Evolutionary conservation across 2,113 vertebrate species (phyloP).

Genomic region (Gallinago paraguaiae): DNA sequence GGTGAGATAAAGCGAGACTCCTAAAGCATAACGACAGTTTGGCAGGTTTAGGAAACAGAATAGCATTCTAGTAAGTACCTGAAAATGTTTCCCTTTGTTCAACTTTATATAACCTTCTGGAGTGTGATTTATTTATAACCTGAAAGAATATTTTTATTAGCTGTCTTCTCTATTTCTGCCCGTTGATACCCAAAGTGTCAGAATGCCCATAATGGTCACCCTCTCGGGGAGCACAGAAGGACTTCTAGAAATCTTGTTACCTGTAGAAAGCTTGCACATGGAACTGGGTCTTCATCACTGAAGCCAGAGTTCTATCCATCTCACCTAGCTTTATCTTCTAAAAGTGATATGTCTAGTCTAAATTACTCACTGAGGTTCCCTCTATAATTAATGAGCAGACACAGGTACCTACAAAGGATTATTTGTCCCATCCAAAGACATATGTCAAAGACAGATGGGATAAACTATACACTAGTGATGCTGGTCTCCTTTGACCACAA

Average conservation of each 20-base stretch:
- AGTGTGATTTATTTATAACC: not conserved
- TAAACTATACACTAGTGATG: not conserved
- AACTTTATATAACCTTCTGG: not conserved
- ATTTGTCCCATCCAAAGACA: conserved; percentile 30
- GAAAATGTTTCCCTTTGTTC: not conserved
- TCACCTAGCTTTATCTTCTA: not conserved
- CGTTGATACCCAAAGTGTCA: not conserved
- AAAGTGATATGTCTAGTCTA: not conserved
- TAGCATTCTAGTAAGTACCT: not conserved
- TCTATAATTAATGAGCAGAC: not conserved
- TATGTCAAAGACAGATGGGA: conserved; percentile 9
- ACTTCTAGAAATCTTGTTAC: not conserved
- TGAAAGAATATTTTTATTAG: not conserved
- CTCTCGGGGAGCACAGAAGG: not conserved
- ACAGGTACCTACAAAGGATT: not conserved
- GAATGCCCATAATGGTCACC: fast-evolving
- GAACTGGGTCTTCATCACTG: not conserved
- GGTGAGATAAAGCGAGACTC: not conserved
- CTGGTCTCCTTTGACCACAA: conserved; percentile 44
- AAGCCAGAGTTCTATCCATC: not conserved
- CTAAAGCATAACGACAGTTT: not conserved
- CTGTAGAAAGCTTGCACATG: not conserved
- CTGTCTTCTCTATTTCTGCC: not conserved
- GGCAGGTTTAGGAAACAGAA: not conserved
- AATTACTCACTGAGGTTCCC: not conserved